Conservation (phyloP, 2,113 vertebrate species). For the Syngnathoides biaculeatus region DNA sequence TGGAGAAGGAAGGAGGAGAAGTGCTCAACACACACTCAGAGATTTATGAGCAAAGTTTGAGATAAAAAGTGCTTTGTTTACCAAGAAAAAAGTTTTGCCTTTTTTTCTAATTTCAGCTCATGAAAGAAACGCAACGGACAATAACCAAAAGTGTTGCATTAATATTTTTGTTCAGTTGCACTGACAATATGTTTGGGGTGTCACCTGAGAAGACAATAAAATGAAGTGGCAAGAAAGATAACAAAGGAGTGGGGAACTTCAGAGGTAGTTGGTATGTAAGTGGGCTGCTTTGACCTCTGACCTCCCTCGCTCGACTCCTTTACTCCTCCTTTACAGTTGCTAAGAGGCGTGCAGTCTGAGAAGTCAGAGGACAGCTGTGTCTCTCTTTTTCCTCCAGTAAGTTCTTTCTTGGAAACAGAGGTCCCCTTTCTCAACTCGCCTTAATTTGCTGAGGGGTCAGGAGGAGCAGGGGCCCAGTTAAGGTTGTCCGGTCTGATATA, state of each 20-base stretch:
- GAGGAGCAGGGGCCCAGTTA: slow-evolving; percentile 55
- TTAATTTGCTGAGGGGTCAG: slow-evolving; percentile 63
- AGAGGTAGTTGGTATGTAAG: slow-evolving; percentile 55
- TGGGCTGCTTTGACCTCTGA: slow-evolving; percentile 61
- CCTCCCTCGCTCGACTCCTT: slow-evolving; percentile 49
- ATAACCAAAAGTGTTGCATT: slow-evolving; percentile 52
- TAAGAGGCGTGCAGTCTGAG: slow-evolving; percentile 59
- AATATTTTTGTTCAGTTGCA: slow-evolving; percentile 40
- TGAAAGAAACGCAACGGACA: slow-evolving; percentile 40
- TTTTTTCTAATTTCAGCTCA: too few relatives aligned
- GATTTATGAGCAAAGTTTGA: too few relatives aligned
- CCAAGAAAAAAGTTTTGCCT: slow-evolving; percentile 16
- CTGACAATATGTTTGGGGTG: slow-evolving; percentile 39
- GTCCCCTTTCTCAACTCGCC: slow-evolving; percentile 49
- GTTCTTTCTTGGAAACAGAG: slow-evolving; percentile 51
- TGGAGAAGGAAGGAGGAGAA: too few relatives aligned
- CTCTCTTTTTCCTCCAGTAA: slow-evolving; percentile 29
- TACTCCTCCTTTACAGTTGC: slow-evolving; percentile 65
- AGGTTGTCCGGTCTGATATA: slow-evolving; percentile 56
- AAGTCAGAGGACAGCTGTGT: slow-evolving; percentile 68
- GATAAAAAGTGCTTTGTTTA: too few relatives aligned
- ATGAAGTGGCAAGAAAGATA: slow-evolving; percentile 14
- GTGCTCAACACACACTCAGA: too few relatives aligned
- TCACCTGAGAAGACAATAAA: slow-evolving; percentile 68
- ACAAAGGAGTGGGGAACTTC: slow-evolving; percentile 44